Evolutionary conservation across 2,113 vertebrate genomes (phyloP), one percentile per base, ranked within the genome.

Genomic region (Crocuta crocuta): DNA sequence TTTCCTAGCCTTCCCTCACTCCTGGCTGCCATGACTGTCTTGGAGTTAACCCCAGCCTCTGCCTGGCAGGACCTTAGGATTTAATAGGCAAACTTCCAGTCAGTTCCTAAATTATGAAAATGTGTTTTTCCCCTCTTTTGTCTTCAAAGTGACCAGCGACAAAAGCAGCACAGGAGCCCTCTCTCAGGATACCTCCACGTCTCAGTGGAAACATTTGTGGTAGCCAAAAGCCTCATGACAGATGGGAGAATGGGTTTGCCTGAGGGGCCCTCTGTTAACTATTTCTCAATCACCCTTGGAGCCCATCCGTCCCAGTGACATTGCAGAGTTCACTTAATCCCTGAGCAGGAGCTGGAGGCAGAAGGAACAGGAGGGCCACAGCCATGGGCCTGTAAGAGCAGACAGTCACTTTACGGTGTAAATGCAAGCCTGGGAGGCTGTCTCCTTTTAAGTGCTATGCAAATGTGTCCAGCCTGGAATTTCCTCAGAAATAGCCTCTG

Each of bases 41-140:
- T 93, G 61, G 66, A 94, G 86, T 84, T 84, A 66, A 78, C 66
- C 71, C 31, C 31, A 81, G 23, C 9, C 63, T 28, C 50, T 63
- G 33, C 50, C 86, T 85, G 21, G 55, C 80, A 95, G 86, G 65
- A 71, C 78, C 28, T 78, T 43, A n/a, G 71, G 74, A 83, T 70
- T 94, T 97, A 91, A 55, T 58, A 96, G 76, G 73, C 61, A 96
- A 88, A 93, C 35, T 76, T 95, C 61, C 33, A 89, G 89, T 48
- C 45, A 87, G 50, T 91, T 95, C 35, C 13, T 33, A 16, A 58
- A 70, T 94, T 73, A 91, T 89, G 48, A 90, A 93, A 92, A 71
- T 35, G n/a, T 31, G 2, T 73, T 95, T 93, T 65, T 55, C 50
- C 48, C 43, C 43, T 71, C 66, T 96, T 94, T 76, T 58, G 87